phyloP scores from a whole-genome alignment of 2,113 vertebrate genomes.

The Macaca mulatta region DNA sequence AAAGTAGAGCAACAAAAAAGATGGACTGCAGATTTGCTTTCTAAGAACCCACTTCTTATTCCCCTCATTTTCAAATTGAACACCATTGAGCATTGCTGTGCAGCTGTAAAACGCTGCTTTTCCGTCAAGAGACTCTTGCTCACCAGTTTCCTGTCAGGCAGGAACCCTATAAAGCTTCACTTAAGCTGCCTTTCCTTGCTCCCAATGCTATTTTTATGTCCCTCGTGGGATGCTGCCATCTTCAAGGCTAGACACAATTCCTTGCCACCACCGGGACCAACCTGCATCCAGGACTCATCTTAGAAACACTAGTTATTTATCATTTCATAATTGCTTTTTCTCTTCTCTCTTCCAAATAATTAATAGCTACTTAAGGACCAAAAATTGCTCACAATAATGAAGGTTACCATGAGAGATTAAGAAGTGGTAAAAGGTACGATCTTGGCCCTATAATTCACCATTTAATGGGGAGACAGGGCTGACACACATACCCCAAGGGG shows the following conservation, averaged over 20 bases:
- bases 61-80: constrained; percentile 50
- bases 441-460: not conserved
- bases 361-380: not conserved
- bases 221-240: fast-evolving
- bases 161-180: not conserved
- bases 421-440: not conserved
- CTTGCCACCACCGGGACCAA: not conserved
- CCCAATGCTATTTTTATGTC: no score
- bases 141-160: not conserved
- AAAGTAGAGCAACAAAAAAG: constrained; percentile 34
- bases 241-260: not conserved
- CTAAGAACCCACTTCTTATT: constrained; percentile 30
- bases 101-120: not conserved
- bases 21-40: constrained; percentile 22
- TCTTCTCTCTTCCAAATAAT: not conserved
- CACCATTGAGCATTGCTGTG: not conserved
- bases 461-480: not conserved
- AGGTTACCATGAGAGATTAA: no score
- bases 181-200: not conserved
- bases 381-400: not conserved
- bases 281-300: not conserved
- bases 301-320: not conserved
- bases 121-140: not conserved
- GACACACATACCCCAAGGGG: fast-evolving
- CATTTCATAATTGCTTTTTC: not conserved